Conservation (phyloP, 2,888 invertebrate genomes). For the Gerosis bhagava region DNA sequence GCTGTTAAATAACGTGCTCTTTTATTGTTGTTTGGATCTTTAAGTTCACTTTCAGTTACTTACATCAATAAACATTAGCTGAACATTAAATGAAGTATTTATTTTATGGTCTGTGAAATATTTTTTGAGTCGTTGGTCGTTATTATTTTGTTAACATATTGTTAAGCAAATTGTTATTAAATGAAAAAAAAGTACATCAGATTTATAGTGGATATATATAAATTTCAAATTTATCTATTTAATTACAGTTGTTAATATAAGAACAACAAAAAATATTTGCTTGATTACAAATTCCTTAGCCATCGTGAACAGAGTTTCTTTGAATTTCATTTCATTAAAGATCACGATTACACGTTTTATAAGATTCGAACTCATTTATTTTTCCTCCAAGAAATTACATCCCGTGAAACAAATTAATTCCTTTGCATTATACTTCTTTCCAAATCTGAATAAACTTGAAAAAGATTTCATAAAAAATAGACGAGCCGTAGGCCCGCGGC, state of each 20-base stretch:
- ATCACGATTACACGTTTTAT: slow-evolving; percentile 70
- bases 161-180: too few relatives aligned
- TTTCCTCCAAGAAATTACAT: slow-evolving; percentile 65
- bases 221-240: too few relatives aligned
- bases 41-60: slow-evolving; percentile 48
- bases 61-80: slow-evolving; percentile 37
- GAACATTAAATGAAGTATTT: slow-evolving; percentile 14
- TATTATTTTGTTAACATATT: too few relatives aligned
- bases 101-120: too few relatives aligned
- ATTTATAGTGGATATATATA: too few relatives aligned
- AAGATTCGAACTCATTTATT: slow-evolving; percentile 72
- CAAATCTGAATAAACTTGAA: slow-evolving; percentile 75
- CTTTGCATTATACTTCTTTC: slow-evolving; percentile 74
- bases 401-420: slow-evolving; percentile 75
- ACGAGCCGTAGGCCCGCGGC: slow-evolving; percentile 65
- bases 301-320: slow-evolving; percentile 48
- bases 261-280: too few relatives aligned
- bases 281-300: too few relatives aligned
- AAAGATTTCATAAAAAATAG: slow-evolving; percentile 74
- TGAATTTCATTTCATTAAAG: slow-evolving; percentile 64
- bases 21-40: slow-evolving; percentile 73
- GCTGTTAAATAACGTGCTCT: slow-evolving; percentile 79
- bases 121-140: too few relatives aligned
- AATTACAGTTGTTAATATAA: too few relatives aligned
- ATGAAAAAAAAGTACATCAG: too few relatives aligned